phyloP scores from a whole-genome alignment of 2,113 vertebrate genomes.

The Thymallus thymallus region DNA sequence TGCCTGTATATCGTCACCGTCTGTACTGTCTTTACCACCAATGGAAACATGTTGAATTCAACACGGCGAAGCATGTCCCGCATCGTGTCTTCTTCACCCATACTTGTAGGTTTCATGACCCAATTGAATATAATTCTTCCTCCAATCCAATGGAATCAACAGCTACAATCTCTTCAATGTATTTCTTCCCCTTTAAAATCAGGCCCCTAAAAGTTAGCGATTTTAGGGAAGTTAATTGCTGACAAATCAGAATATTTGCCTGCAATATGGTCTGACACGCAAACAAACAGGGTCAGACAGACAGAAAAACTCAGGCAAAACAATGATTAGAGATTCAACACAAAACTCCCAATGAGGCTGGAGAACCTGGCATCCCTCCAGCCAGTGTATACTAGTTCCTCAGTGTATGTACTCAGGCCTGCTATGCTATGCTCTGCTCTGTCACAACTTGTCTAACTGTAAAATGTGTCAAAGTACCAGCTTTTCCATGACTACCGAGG shows the following conservation, averaged over 20 bases:
- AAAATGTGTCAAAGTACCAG: constrained; percentile 45
- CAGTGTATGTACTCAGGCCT: background rate
- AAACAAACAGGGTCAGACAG: background rate
- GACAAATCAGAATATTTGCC: no score
- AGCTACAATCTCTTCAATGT: background rate
- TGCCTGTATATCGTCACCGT: constrained; percentile 46
- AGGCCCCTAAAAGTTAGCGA: no score
- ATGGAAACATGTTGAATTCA: background rate
- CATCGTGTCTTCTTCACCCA: background rate
- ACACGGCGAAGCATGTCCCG: background rate
- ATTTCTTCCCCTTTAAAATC: background rate
- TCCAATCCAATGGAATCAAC: background rate
- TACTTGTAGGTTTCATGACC: background rate
- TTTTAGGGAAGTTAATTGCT: no score
- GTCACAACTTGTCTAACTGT: constrained; percentile 48
- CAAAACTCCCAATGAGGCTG: background rate
- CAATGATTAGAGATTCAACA: background rate
- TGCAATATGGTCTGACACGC: no score
- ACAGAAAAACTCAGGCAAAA: background rate
- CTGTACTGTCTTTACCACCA: background rate
- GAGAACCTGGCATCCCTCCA: background rate
- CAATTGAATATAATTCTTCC: background rate
- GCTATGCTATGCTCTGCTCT: constrained; percentile 14
- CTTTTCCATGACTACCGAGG: constrained; percentile 25
- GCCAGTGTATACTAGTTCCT: background rate